Base-by-base conservation (phyloP, 2,888 invertebrate genomes). In the Brachyptera putata region DNA sequence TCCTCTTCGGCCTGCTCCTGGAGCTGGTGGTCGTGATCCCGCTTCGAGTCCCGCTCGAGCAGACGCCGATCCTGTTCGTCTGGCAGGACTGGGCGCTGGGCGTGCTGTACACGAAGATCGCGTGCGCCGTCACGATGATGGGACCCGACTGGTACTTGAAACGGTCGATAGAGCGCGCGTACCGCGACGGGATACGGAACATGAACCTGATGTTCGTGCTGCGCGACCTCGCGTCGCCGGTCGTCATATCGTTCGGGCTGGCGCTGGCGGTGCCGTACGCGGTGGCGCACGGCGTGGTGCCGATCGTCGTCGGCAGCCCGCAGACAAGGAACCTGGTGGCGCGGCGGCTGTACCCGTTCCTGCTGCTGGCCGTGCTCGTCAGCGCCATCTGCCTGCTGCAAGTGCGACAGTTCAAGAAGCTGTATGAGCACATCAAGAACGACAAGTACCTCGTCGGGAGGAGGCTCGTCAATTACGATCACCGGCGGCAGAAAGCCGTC, bases 81-180 rank as follows among this genome's bases (percentile, higher is more conserved):
- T 91, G 91, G 91, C 91, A 97, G 77, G 96, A 98, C 77, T 99
- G 98, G 98, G 97, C 97, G 0, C 79, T 99, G 24, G 97, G 98
- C 22, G 95, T 99, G 11, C 79, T 99, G 0, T 97, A 98, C 74
- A 95, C 96, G 1, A 99, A 99, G 79, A 97, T 98, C 60, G 90
- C 95, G 14, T 94, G 95, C 70, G 98, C 96, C 0, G 80, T 96
- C 22, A 94, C 94, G 0, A 89, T 98, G 86, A 97, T 98, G 95
- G 96, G 96, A 0, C 96, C 97, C 5, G 97, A 97, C 77, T 95
- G 96, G 90, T 86, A 89, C 73, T 78, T 99, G 69, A 87, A 95
- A 58, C 81, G 91, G 2, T 92, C 94, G 1, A 88, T 98, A 50
- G 98, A 99, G 72, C 84, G 91, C 69, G 90, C 95, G 0, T 97